Percentiles rank a stretch among this genome's conserved stretches.
Conservation (phyloP, 2,113 vertebrate species). For the Ancistrus triradiatus region DNA sequence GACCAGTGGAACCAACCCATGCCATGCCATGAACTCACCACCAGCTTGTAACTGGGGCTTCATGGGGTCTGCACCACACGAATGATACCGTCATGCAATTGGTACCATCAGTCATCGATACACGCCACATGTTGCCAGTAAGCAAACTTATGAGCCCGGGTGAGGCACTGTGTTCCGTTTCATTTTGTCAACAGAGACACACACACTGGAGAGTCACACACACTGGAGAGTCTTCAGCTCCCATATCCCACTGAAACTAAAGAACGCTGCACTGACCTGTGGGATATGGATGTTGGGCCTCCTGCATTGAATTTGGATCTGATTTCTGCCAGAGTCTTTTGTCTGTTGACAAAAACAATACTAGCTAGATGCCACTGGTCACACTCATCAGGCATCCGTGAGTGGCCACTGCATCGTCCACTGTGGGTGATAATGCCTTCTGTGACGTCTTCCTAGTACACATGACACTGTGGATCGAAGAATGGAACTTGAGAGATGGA, state of each 20-base stretch:
- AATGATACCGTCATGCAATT: not conserved
- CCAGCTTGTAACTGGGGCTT: not conserved
- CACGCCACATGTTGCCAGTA: not conserved
- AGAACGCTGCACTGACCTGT: too few relatives aligned
- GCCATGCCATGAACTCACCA: not conserved
- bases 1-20: too few relatives aligned
- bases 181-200: not conserved
- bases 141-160: not conserved
- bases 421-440: not conserved
- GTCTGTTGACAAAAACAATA: not conserved
- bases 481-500: not conserved
- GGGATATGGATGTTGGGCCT: too few relatives aligned
- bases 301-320: too few relatives aligned
- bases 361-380: not conserved
- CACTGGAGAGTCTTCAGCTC: not conserved
- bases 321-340: not conserved
- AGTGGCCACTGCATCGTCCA: not conserved
- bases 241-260: not conserved
- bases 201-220: not conserved
- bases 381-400: too few relatives aligned
- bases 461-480: not conserved
- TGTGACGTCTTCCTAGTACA: not conserved
- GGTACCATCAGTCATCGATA: not conserved
- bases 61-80: not conserved
- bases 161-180: not conserved